A percentile compares a stretch with the other conserved stretches of the same genome.
These are phyloP conservation scores for Papilio polytes DNA, from an alignment of 1,140 invertebrate genomes.

Conservation along the genomic window DNA sequence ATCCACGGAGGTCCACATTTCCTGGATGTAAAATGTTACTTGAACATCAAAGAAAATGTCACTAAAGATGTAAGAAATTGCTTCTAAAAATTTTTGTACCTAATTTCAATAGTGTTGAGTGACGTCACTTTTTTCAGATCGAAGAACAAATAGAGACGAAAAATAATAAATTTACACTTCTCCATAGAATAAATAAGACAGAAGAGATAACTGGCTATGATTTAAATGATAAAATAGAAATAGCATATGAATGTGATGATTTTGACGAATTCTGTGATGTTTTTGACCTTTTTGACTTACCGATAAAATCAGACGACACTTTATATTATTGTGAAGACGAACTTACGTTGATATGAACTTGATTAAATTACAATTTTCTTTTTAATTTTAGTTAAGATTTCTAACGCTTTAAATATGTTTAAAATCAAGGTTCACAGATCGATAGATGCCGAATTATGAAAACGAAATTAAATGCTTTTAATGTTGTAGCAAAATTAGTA, in stretches of 20 bases:
- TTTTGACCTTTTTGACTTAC: conserved; percentile 30
- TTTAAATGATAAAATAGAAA: neutral
- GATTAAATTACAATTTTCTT: neutral
- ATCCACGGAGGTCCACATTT: conserved; percentile 3
- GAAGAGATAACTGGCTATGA: neutral
- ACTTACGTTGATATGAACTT: neutral
- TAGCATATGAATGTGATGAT: neutral
- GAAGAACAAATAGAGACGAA: neutral
- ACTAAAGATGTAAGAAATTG: conserved; percentile 7
- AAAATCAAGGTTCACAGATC: neutral
- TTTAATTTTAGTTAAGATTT: neutral
- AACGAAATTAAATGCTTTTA: neutral
- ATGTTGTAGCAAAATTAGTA: neutral
- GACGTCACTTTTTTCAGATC: conserved; percentile 23
- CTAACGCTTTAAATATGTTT: too few relatives aligned
- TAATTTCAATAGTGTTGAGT: neutral
- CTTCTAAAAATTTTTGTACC: neutral
- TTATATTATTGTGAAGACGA: conserved; percentile 22
- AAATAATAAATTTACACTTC: conserved; percentile 21
- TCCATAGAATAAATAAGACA: conserved; percentile 12
- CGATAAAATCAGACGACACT: neutral
- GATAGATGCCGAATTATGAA: neutral
- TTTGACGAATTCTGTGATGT: conserved; percentile 10
- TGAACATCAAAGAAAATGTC: conserved; percentile 6
- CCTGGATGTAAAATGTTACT: conserved; percentile 14